These are phyloP conservation scores for Tinea trinotella DNA, from an alignment of 2,888 invertebrate genomes.

Conservation along the genomic window DNA sequence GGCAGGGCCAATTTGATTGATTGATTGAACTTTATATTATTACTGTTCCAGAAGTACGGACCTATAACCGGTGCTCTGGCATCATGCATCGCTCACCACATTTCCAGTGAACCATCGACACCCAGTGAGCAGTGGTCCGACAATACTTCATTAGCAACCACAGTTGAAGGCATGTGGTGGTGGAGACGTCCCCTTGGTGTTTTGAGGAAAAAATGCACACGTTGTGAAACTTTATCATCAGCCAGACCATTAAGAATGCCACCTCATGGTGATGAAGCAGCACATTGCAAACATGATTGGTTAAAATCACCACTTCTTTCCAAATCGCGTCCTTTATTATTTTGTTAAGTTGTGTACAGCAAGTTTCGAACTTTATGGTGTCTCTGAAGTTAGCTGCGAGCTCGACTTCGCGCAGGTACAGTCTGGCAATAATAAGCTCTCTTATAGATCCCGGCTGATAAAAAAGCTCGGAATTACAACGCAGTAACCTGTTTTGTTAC, in stretches of 20 bases:
- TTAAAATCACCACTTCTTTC: conserved; percentile 34
- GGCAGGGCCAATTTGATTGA: too few species aligned
- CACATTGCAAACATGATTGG: neutral
- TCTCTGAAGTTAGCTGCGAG: too few species aligned
- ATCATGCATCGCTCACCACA: neutral
- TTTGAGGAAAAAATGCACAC: conserved; percentile 39
- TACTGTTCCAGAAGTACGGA: conserved; percentile 53
- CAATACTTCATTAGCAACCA: conserved; percentile 34
- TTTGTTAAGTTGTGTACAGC: too few species aligned
- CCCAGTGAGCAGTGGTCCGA: conserved; percentile 61
- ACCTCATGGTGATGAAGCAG: conserved; percentile 33
- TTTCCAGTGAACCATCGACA: conserved; percentile 52
- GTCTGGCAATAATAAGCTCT: too few species aligned
- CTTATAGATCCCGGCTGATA: too few species aligned
- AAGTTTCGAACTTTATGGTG: too few species aligned
- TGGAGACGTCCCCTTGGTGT: conserved; percentile 46
- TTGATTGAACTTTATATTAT: neutral
- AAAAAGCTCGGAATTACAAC: too few species aligned
- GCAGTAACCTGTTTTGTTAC: too few species aligned
- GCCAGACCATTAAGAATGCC: conserved; percentile 47
- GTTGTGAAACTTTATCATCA: conserved; percentile 50
- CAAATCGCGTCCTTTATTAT: conserved; percentile 52
- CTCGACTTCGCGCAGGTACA: too few species aligned
- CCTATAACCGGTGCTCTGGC: conserved; percentile 42
- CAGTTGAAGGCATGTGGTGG: conserved; percentile 43